Evolutionary conservation across 2,113 vertebrate genomes (phyloP), one percentile per base, ranked within the genome.

Genomic region (Menidia beryllina): DNA sequence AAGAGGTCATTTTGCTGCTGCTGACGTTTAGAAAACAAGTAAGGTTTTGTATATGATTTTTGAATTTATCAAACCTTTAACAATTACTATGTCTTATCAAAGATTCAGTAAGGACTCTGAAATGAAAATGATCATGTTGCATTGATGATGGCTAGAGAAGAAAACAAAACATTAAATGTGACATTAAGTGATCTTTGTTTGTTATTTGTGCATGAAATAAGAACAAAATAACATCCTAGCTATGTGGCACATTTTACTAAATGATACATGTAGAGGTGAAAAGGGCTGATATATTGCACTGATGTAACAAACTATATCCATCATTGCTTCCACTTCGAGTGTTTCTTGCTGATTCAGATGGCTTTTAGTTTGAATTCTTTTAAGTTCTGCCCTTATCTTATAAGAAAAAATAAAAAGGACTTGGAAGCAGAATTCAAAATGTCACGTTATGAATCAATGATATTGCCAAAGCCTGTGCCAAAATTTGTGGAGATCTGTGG

Each of bases 21-120:
- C 17, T 17, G 21, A 53, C 11, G 6, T 19, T 20, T 2, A 21
- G 61, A 73, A 27, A 70, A 74, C 52, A 84, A 72, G 85, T 85
- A 81, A 88, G 85, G 19, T 59, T 69, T 81, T 74, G n/a, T 77
- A 25, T 7, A 51, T 3, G 0, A 54, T 36, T 72, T 26, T 66
- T 59, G 9, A 13, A 45, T 69, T 50, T 5, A 47, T 70, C 76
- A 1, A 66, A 52, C 9, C 19, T 72, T 69, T 48, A 43, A 65
- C 36, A 30, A 57, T 49, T 43, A 11, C 24, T 60, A 1, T 47
- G 5, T 65, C 25, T 52, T 12, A 48, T 48, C 3, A 24, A 26
- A 21, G 62, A 65, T 34, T 30, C 15, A 52, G 10, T 15, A 3
- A 15, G 14, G 11, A 24, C 48, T 5, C n/a, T 34, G 7, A 34